A percentile compares a stretch with the other conserved stretches of the same genome.
Conservation (phyloP, 2,113 vertebrate genomes). For the Dicrurus megarhynchus region DNA sequence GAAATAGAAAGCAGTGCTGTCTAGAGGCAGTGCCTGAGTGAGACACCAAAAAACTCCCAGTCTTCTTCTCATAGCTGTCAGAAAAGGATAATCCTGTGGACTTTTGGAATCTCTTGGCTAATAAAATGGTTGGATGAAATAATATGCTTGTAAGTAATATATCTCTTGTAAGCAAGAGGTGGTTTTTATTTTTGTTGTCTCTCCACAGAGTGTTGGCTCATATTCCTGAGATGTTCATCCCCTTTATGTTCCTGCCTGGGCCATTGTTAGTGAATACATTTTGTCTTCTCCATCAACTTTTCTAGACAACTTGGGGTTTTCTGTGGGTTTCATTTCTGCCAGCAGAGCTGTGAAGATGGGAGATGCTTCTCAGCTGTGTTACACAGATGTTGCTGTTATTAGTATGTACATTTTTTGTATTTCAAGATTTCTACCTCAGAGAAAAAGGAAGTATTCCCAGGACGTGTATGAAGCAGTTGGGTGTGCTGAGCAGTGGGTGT, state of each 20-base stretch:
- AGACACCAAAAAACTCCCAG: rapidly evolving
- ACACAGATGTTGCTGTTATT: not conserved
- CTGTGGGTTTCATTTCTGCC: not conserved
- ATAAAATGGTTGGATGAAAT: not conserved
- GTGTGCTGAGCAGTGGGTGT: rapidly evolving
- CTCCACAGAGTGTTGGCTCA: not conserved
- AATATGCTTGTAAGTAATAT: not conserved
- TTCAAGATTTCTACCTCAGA: not conserved
- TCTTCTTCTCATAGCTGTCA: not conserved
- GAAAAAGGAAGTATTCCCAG: not conserved
- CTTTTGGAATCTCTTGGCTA: not conserved
- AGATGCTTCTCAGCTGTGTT: not conserved
- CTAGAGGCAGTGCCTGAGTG: not conserved
- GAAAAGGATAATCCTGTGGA: not conserved
- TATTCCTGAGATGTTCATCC: not conserved
- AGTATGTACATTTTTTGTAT: not conserved
- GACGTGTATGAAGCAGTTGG: rapidly evolving
- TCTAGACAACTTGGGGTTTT: not conserved
- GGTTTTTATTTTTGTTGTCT: not conserved
- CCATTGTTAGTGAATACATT: rapidly evolving
- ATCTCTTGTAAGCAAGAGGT: not conserved
- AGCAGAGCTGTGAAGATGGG: not conserved
- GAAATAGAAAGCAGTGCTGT: not conserved
- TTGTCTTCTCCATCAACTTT: not conserved
- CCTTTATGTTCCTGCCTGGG: not conserved